These are phyloP conservation scores for Choristoneura fumiferana DNA, from an alignment of 1,140 invertebrate species.

Conservation along the genomic window DNA sequence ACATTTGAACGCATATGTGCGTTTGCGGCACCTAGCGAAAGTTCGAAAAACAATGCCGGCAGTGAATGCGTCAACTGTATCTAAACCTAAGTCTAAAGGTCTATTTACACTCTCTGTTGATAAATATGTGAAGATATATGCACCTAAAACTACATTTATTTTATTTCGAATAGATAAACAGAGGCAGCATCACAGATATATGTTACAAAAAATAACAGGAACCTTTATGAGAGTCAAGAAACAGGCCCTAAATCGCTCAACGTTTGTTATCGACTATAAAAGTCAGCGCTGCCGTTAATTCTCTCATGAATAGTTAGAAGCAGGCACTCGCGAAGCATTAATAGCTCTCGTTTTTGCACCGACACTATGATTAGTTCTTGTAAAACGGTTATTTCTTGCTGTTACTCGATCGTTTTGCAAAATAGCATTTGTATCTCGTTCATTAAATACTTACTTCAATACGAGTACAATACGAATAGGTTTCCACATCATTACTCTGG, in stretches of 20 bases:
- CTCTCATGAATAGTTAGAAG: slow-evolving; percentile 67
- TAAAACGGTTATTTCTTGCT: slow-evolving; percentile 64
- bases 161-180: too few species aligned
- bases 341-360: slow-evolving; percentile 59
- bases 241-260: neutral
- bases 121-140: too few species aligned
- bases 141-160: too few species aligned
- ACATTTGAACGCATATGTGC: too few species aligned
- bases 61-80: too few species aligned
- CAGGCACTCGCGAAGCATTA: slow-evolving; percentile 44
- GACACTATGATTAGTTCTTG: slow-evolving; percentile 63
- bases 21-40: too few species aligned
- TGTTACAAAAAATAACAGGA: too few species aligned
- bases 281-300: slow-evolving; percentile 50
- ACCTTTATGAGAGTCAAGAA: too few species aligned
- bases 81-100: too few species aligned
- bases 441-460: slow-evolving; percentile 27
- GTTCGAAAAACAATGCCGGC: too few species aligned
- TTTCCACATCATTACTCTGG: slow-evolving; percentile 60
- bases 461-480: slow-evolving; percentile 30
- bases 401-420: slow-evolving; percentile 63
- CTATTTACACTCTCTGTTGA: too few species aligned
- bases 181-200: too few species aligned
- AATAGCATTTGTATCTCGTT: slow-evolving; percentile 52
- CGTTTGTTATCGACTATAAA: slow-evolving; percentile 41